Evolutionary conservation across 2,888 invertebrate species (phyloP), one percentile per base, ranked within the genome.

Genomic region (Trilocha varians): DNA sequence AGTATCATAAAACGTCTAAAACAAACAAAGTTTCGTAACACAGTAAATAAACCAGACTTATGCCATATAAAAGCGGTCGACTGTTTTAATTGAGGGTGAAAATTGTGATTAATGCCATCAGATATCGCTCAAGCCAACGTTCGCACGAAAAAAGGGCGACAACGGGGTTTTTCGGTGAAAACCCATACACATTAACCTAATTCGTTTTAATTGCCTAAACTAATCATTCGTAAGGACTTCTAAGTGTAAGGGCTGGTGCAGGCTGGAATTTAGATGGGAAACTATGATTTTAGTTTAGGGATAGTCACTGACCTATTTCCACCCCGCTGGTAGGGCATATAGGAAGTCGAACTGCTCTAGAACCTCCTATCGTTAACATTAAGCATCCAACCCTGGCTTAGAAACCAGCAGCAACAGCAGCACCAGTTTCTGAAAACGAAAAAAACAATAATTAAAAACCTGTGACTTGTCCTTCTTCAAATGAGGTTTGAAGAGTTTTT

Each of bases 161-260:
- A 72, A 70, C 68, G 67, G 56, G 63, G 63, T 68, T 68, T 71
- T 63, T 68, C 55, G 67, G 67, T 69, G 59, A 66, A 72, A 78
- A 76, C 70, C 69, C 76, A 74, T 73, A 77, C 73, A 82, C 78
- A 84, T 84, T 84, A 84, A 84, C 84, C 84, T 83, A 83, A 83
- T 84, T 84, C 70, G 72, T 78, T 79, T 78, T 79, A 83, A 84
- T 83, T 80, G 77, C 71, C 65, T 68, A 65, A 74, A 75, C 78
- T 78, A 79, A 82, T 83, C 79, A 79, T 79, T 80, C 65, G 67
- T 72, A 68, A 79, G 70, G 68, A 76, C 66, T 71, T 68, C 64
- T 61, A 61, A 66, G 66, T 70, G 65, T 53, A 53, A 52, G 52
- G 59, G 62, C 25, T 35, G 35, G 34, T 34, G 11, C 25, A 25